Base-by-base conservation (phyloP, 2,888 invertebrate species). In the Drosophila emarginata region DNA sequence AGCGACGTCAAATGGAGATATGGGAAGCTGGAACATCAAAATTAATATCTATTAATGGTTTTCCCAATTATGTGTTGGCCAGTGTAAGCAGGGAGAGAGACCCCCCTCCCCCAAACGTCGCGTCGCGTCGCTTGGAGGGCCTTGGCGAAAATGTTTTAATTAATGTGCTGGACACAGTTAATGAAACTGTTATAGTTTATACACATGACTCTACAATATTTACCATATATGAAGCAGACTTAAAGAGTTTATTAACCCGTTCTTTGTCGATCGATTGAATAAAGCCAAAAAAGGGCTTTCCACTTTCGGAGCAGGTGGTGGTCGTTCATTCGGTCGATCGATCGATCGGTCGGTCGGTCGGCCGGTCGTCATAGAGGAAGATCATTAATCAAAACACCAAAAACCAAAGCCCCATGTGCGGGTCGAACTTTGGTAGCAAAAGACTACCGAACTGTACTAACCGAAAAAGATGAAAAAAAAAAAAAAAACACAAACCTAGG, bases 141-240 rank as follows among this genome's bases (percentile, higher is more conserved):
- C 60, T 64, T 62, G 75, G 75, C 72, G 61, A 79, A 87, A 74
- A 87, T 79, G 82, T 87, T 84, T 84, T 84, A 84, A 84, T 84
- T 84, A 84, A 84, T 84, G 87, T 70, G 69, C 54, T 36, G 78
- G 64, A 71, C 74, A 74, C 77, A 77, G 78, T 78, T 85, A 84
- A 87, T 87, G 85, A 84, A 85, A 87, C 84, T 83, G 84, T 87
- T 83, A 87, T 87, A 78, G 87, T 83, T 54, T 87, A 76, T 76
- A 69, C 62, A 64, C 54, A 66, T 73, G 68, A 74, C 66, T 69
- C 64, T 60, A 70, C 61, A 67, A 70, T 78, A 80, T 78, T 54
- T 75, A 70, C 79, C 84, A 87, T 87, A 83, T 83, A 72, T 67
- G 76, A 61, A 64, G 64, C 69, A 80, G 23, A 23, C 21, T 14